Conservation (phyloP, 64 coral and sea anemone species). For the Montipora cactus region DNA sequence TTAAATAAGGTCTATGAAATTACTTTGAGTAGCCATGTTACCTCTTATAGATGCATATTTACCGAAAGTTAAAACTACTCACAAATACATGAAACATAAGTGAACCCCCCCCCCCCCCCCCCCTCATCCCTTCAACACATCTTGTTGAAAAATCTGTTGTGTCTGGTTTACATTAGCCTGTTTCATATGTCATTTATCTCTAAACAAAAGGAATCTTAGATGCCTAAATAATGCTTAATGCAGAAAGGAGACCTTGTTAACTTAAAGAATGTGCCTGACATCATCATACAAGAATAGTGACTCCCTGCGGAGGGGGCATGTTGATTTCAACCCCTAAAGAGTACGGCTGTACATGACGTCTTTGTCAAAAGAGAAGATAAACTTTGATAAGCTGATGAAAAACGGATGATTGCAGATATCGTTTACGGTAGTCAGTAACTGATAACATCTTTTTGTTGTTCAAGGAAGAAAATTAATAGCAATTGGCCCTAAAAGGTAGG, state of each 20-base stretch:
- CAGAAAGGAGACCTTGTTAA: background rate
- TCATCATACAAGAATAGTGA: background rate
- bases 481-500: slow-evolving; percentile 10
- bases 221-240: background rate
- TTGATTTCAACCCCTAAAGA: background rate
- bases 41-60: background rate
- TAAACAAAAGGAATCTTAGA: background rate
- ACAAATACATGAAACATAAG: background rate
- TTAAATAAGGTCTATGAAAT: no score
- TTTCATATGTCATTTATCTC: background rate
- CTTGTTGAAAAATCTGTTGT: background rate
- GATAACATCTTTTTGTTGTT: background rate
- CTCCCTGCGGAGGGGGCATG: background rate
- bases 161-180: background rate
- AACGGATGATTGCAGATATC: background rate
- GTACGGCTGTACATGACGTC: background rate
- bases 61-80: background rate
- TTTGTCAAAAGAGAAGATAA: background rate
- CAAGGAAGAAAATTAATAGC: background rate
- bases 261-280: background rate
- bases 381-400: background rate
- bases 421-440: background rate
- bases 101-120: background rate
- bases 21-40: background rate
- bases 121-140: background rate